phyloP scores from a whole-genome alignment of 2,797 vertebrate genomes.

The Acrossocheilus fasciatus region DNA sequence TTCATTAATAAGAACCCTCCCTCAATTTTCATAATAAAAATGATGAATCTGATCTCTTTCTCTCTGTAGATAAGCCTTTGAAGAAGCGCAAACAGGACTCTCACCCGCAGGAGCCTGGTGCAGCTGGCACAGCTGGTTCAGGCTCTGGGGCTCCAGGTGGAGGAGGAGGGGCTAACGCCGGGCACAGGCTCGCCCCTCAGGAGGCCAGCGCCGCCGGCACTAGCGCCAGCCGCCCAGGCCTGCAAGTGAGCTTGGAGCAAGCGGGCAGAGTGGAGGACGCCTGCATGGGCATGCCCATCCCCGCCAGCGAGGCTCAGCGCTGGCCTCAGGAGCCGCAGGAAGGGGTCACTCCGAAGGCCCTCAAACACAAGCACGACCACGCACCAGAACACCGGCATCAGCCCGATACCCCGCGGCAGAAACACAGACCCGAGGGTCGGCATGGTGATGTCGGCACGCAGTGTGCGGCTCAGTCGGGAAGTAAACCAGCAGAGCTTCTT shows the following conservation, averaged over 20 bases:
- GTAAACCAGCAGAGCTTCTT: conserved; percentile 89
- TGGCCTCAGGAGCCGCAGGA: conserved; percentile 83
- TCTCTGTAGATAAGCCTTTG: conserved; percentile 90
- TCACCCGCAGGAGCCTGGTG: conserved; percentile 91
- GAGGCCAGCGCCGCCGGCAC: conserved; percentile 92
- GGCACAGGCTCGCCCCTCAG: conserved; percentile 91
- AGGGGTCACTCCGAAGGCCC: conserved; percentile 77
- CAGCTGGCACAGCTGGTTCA: conserved; percentile 77
- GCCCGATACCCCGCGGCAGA: conserved; percentile 82
- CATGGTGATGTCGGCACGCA: conserved; percentile 81
- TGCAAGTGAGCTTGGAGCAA: conserved; percentile 43
- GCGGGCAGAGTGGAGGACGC: conserved; percentile 86
- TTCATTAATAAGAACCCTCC: neutral
- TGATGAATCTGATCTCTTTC: neutral
- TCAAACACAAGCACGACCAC: conserved; percentile 71
- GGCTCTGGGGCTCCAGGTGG: conserved; percentile 80
- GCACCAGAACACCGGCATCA: conserved; percentile 67
- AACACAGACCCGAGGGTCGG: conserved; percentile 84
- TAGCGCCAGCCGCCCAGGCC: conserved; percentile 88
- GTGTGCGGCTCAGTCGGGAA: conserved; percentile 79
- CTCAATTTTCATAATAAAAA: neutral
- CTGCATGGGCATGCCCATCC: conserved; percentile 77
- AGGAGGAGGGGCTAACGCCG: conserved; percentile 88
- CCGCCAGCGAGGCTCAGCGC: conserved; percentile 82
- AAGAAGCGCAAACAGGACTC: conserved; percentile 99